Evolutionary conservation across 2,888 invertebrate genomes (phyloP).

Genomic region (Deilephila elpenor): DNA sequence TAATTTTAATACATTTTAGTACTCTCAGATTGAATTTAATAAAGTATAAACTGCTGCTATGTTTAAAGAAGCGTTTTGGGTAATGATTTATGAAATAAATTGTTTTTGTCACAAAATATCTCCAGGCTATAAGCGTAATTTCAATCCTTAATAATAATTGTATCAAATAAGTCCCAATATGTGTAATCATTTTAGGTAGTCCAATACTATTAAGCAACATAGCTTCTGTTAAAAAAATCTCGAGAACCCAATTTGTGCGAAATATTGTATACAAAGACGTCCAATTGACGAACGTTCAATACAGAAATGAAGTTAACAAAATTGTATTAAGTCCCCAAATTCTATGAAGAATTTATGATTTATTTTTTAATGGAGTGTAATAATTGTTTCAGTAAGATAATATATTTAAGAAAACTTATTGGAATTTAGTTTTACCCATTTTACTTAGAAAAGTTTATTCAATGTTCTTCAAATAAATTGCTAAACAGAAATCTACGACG

Average conservation of each 20-base stretch:
- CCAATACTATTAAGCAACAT: not conserved
- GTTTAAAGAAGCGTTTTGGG: no score
- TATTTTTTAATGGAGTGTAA: not conserved
- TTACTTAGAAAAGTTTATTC: no score
- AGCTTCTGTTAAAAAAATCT: not conserved
- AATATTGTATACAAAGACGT: conserved; percentile 29
- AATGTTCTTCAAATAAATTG: no score
- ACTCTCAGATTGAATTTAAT: no score
- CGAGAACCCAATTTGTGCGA: not conserved
- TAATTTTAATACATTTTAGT: no score
- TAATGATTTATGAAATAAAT: not conserved
- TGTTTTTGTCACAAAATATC: not conserved
- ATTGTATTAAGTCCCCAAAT: not conserved
- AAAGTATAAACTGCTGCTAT: no score
- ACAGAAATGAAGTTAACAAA: not conserved
- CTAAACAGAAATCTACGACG: no score
- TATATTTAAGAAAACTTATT: not conserved
- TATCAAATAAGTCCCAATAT: not conserved
- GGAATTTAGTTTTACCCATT: not conserved
- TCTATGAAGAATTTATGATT: not conserved
- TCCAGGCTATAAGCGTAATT: not conserved
- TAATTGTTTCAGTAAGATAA: not conserved
- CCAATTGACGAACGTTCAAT: not conserved
- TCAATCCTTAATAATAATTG: not conserved
- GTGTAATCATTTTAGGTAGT: not conserved